Conservation (phyloP, 2,888 invertebrate genomes). For the Sinopyrophorus schimmeli region DNA sequence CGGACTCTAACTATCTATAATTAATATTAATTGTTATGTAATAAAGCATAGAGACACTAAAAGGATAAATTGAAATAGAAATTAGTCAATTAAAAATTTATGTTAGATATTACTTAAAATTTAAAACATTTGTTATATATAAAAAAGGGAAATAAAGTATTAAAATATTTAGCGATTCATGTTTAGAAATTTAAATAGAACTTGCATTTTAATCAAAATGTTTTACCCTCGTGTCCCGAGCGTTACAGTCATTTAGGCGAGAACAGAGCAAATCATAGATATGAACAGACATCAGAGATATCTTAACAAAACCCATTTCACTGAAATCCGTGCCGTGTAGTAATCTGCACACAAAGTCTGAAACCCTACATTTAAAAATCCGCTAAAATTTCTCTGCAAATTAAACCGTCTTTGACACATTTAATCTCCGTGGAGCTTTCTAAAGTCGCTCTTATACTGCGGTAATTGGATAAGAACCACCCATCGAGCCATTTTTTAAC, state of each 20-base stretch:
- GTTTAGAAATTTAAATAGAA: slow-evolving; percentile 15
- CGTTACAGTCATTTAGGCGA: slow-evolving; percentile 51
- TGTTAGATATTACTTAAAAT: no score
- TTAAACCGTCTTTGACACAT: slow-evolving; percentile 56
- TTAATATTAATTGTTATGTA: no score
- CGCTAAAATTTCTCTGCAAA: slow-evolving; percentile 57
- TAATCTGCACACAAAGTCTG: slow-evolving; percentile 48
- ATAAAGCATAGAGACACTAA: no score
- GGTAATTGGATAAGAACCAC: no score
- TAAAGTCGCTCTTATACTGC: slow-evolving; percentile 24
- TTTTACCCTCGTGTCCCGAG: slow-evolving; percentile 40
- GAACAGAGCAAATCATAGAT: slow-evolving; percentile 50
- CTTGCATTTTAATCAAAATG: slow-evolving; percentile 49
- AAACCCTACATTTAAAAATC: slow-evolving; percentile 53
- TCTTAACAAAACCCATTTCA: slow-evolving; percentile 51
- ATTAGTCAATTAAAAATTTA: no score
- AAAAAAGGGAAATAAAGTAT: no score
- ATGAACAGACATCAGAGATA: slow-evolving; percentile 48
- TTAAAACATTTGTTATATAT: no score
- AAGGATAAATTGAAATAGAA: no score
- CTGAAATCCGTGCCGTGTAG: slow-evolving; percentile 42
- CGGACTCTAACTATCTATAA: no score
- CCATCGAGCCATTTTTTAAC: no score
- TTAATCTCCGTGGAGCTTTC: slow-evolving; percentile 47
- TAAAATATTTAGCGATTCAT: no score